A percentile compares a stretch with the other conserved stretches of the same genome.
Conservation (phyloP, 2,888 invertebrate genomes). For the Melanostoma scalare region DNA sequence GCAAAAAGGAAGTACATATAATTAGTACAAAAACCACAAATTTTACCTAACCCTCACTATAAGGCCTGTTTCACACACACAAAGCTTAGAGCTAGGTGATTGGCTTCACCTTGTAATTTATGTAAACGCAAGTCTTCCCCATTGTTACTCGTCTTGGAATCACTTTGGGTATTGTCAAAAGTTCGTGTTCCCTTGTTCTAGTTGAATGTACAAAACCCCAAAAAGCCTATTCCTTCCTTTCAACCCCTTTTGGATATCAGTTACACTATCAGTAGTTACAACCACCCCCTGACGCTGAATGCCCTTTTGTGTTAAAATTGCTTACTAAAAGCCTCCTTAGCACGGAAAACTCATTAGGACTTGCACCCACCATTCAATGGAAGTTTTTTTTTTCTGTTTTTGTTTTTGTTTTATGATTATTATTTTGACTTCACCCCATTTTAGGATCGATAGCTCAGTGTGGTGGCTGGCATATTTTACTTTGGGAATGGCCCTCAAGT, state of each 20-base stretch:
- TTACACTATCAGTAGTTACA: slow-evolving; percentile 8
- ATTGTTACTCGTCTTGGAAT: no score
- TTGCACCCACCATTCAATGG: slow-evolving; percentile 9
- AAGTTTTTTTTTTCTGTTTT: no score
- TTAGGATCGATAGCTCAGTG: slow-evolving; percentile 30
- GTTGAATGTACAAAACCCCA: background rate
- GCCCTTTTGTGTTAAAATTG: slow-evolving; percentile 33
- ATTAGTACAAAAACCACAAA: no score
- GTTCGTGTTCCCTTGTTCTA: no score
- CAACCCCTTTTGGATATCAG: background rate
- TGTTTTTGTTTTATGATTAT: no score
- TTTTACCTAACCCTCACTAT: no score
- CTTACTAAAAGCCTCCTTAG: slow-evolving; percentile 28
- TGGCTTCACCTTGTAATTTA: no score
- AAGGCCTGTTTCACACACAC: no score
- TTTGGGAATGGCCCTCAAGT: slow-evolving; percentile 52
- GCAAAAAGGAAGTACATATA: no score
- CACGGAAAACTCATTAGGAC: slow-evolving; percentile 50
- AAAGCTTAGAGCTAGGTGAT: no score
- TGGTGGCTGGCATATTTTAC: slow-evolving; percentile 29
- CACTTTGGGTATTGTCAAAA: no score
- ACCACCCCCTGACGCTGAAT: slow-evolving; percentile 2
- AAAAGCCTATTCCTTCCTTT: background rate
- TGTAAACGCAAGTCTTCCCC: no score
- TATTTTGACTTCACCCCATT: background rate